Evolutionary conservation across 2,113 vertebrate species (phyloP).

Genomic region (Pholis gunnellus): DNA sequence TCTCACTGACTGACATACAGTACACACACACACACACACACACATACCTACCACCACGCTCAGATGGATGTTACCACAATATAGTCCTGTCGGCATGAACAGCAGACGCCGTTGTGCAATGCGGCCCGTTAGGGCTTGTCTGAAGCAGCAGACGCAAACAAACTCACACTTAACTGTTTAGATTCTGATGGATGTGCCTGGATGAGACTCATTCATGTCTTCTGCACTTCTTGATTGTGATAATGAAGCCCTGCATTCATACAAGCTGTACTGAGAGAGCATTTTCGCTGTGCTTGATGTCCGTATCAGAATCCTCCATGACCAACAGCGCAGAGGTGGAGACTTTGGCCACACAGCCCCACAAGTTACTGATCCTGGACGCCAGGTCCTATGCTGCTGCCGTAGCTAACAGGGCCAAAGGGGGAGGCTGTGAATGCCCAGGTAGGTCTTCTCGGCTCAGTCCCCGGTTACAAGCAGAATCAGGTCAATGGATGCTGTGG

Average conservation of each 20-base stretch:
- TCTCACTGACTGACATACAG: not conserved
- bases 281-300: slow-evolving; percentile 18
- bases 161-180: not conserved
- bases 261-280: not conserved
- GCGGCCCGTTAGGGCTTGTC: slow-evolving; percentile 45
- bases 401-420: slow-evolving; percentile 97
- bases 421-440: slow-evolving; percentile 98
- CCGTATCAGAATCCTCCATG: slow-evolving; percentile 89
- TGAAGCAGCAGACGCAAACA: slow-evolving; percentile 22
- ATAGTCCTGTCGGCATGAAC: not conserved
- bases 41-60: not conserved
- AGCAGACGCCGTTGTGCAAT: not conserved
- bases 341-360: slow-evolving; percentile 88
- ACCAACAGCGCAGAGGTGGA: slow-evolving; percentile 92
- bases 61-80: not conserved
- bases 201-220: not conserved
- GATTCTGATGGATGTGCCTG: not conserved
- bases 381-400: slow-evolving; percentile 96
- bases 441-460: slow-evolving; percentile 73
- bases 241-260: not conserved
- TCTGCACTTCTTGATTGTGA: not conserved
- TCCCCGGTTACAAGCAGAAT: slow-evolving; percentile 3
- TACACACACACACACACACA: not conserved
- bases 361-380: slow-evolving; percentile 95
- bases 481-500: slow-evolving; percentile 6